Percentiles rank a stretch among this genome's conserved stretches.
phyloP scores from a whole-genome alignment of 2,113 vertebrate genomes.

The Oophaga pumilio region DNA sequence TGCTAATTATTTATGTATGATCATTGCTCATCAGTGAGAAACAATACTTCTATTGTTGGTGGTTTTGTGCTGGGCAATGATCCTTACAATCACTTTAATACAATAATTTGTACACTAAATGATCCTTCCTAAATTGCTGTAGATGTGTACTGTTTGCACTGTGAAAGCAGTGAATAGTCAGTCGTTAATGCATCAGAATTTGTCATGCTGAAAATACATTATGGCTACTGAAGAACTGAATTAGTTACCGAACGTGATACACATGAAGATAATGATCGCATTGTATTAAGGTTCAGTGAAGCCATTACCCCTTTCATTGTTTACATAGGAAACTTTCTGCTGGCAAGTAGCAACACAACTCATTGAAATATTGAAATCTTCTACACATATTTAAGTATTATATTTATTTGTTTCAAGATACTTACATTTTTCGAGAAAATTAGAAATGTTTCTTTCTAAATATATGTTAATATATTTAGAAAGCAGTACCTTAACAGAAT shows the following conservation, averaged over 20 bases:
- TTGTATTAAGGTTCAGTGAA: neutral
- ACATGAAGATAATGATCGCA: neutral
- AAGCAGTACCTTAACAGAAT: neutral
- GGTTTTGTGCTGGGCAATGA: too few species aligned
- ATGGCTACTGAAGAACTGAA: neutral
- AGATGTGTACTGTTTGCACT: neutral
- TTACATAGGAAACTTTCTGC: neutral
- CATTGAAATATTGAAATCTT: neutral
- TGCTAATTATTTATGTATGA: neutral
- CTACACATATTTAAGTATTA: slow-evolving; percentile 23
- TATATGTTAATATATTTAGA: neutral
- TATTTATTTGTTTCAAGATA: slow-evolving; percentile 39
- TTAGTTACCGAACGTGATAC: neutral
- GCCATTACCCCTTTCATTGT: neutral
- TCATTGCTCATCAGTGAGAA: too few species aligned
- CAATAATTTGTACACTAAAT: neutral
- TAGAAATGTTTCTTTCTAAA: neutral
- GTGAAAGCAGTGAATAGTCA: neutral
- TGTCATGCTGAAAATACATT: neutral
- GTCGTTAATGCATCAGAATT: neutral
- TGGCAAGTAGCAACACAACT: neutral
- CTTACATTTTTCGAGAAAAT: neutral
- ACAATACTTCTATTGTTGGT: too few species aligned
- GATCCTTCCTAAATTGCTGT: neutral
- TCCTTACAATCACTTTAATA: neutral